phyloP scores from a whole-genome alignment of 2,113 vertebrate genomes.

The Otolemur garnettii region DNA sequence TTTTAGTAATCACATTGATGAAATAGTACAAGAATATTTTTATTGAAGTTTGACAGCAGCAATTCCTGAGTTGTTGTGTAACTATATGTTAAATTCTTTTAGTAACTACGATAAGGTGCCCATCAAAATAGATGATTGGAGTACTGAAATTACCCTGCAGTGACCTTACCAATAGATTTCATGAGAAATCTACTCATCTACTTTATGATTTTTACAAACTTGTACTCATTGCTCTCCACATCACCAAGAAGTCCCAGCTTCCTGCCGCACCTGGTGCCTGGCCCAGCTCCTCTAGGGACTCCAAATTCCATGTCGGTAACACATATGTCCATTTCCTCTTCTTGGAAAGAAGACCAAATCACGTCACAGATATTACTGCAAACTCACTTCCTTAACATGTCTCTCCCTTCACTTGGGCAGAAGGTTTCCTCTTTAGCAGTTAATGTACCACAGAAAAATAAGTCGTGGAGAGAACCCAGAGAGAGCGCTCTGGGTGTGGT shows the following conservation, averaged over 20 bases:
- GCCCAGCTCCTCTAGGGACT: not conserved
- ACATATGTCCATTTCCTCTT: not conserved
- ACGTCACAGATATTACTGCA: not conserved
- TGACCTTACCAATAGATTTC: not conserved
- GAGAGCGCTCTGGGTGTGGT: accelerated
- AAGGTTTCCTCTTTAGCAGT: not conserved
- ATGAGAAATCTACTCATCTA: not conserved
- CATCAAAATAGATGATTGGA: not conserved
- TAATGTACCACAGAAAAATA: not conserved
- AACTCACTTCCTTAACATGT: not conserved
- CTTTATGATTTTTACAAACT: not conserved
- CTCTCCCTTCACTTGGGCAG: not conserved
- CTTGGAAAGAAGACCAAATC: not conserved
- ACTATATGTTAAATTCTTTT: constrained; percentile 46
- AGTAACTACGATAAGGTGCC: not conserved
- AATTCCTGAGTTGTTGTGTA: not conserved
- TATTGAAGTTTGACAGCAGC: not conserved
- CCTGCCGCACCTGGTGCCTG: not conserved
- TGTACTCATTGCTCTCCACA: not conserved
- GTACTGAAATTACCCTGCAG: not conserved
- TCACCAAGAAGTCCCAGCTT: not conserved
- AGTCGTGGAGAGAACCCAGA: not conserved
- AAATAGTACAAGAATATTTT: constrained; percentile 27
- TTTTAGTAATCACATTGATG: not conserved
- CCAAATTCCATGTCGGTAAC: not conserved